Evolutionary conservation across 2,888 invertebrate species (phyloP), one percentile per base, ranked within the genome.

Genomic region (Dusona sp.): DNA sequence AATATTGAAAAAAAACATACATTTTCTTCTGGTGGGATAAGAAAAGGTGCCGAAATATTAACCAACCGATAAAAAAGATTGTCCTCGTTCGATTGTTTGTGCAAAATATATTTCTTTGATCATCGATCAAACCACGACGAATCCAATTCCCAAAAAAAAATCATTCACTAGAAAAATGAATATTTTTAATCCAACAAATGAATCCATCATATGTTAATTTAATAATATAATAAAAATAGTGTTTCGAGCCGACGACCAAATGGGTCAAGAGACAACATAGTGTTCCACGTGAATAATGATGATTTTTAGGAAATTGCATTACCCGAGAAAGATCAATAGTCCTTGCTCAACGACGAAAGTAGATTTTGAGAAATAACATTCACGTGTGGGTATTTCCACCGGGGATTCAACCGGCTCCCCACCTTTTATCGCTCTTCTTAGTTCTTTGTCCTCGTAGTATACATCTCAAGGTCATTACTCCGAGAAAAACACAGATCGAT

Each of bases 381-480:
- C 29, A 25, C 42, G 6, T 19, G 38, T n/a, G n/a, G 25, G 64
- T 78, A 67, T 67, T 78, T 67, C 67, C 78, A 67, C 13, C 16
- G 78, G 38, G 78, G 51, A 7, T 36, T 67, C 48, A 48, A 8
- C 7, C 25, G 6, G 13, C n/a, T 29, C 19, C 11, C 67, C 22
- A 38, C 33, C 36, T 51, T 67, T 51, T 51, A 78, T 78, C 16
- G 42, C 78, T 78, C 38, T 67, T 74, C 74, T 74, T 77, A n/a
- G 25, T 54, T 54, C 38, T 61, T 45, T 38, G 38, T 45, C 64
- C 36, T 19, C 67, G 16, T 3, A n/a, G 54, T 16, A 38, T 61
- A 74, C 29, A 38, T 51, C 16, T 67, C 78, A 67, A 67, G 51
- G 78, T 78, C 67, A 67, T 54, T 4, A 22, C 38, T 67, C 54